Evolutionary conservation across 2,113 vertebrate genomes (phyloP), one percentile per base, ranked within the genome.

Genomic region (Castor canadensis): DNA sequence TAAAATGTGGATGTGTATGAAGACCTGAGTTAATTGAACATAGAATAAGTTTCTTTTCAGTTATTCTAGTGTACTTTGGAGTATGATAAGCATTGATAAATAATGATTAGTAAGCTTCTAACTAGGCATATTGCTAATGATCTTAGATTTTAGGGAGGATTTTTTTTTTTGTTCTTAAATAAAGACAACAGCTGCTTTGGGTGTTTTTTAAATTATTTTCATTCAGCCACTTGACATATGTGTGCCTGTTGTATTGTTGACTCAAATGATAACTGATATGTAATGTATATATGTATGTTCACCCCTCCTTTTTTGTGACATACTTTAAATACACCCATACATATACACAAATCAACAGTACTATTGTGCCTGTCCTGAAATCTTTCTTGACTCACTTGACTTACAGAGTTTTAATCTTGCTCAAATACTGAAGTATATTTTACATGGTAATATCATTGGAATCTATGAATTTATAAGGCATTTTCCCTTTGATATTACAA

Each of bases 121-220:
- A 54, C 40, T 49, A 91, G 32, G 17, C 7, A 38, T 43, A 88
- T 15, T 82, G 22, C n/a, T 67, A 13, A 47, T 76, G 76, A 75
- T 58, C 66, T 92, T 73, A 75, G 24, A 73, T 88, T 84, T 87
- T 81, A 80, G 71, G 83, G 67, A 87, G 28, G 7, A 47, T 69
- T 73, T 91, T 85, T 62, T 88, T 96, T 89, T 80, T 96, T 94
- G 38, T 87, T 64, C 26, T 86, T 72, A 87, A 95, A 60, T 89
- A 58, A 94, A 69, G 73, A 75, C 3, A 79, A 28, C 15, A 32
- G 22, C 32, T 91, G 22, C 13, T 81, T 66, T 38, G 24, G 32
- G 9, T 83, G 1, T 43, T 94, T 92, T 91, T 40, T 38, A 69
- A 83, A 11, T 13, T 86, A 38, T 79, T 79, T 89, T 83, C 45